These are phyloP conservation scores for Cryptus viduatorius DNA, from an alignment of 2,888 invertebrate species.

Conservation along the genomic window DNA sequence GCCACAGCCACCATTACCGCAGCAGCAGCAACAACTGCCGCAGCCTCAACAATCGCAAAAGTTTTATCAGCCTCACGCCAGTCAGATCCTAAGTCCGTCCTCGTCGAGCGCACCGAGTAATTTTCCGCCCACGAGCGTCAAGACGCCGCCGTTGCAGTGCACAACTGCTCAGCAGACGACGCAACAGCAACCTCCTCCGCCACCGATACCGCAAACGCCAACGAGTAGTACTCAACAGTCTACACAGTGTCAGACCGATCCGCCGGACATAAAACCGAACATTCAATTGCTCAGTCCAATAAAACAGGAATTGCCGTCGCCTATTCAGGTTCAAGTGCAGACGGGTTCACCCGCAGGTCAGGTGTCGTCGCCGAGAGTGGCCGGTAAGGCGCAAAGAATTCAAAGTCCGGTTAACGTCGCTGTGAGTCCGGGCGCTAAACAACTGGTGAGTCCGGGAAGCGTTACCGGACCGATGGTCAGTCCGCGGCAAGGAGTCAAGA, in stretches of 20 bases:
- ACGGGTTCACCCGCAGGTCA: constrained; percentile 79
- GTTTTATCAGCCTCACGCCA: constrained; percentile 77
- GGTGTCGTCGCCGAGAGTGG: constrained; percentile 74
- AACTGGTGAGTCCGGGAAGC: constrained; percentile 77
- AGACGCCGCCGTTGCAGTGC: constrained; percentile 70
- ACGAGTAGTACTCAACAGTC: constrained; percentile 77
- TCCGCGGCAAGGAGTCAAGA: constrained; percentile 82
- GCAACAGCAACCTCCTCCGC: constrained; percentile 59
- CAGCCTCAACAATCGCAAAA: constrained; percentile 69
- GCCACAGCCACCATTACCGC: constrained; percentile 68
- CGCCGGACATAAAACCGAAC: constrained; percentile 80
- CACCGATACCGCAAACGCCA: constrained; percentile 43
- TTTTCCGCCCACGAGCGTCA: constrained; percentile 73
- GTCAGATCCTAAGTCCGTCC: constrained; percentile 82
- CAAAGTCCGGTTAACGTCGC: constrained; percentile 73
- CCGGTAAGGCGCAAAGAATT: constrained; percentile 68
- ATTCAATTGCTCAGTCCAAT: constrained; percentile 78
- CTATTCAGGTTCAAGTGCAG: constrained; percentile 80
- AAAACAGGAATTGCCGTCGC: constrained; percentile 81
- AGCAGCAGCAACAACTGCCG: constrained; percentile 59
- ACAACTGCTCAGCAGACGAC: constrained; percentile 63
- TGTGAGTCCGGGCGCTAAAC: constrained; percentile 72
- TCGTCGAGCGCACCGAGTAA: constrained; percentile 76
- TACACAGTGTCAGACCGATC: constrained; percentile 82
- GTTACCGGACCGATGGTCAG: constrained; percentile 74